These are phyloP conservation scores for Sarcophilus harrisii DNA, from an alignment of 2,797 vertebrate species.

Conservation along the genomic window DNA sequence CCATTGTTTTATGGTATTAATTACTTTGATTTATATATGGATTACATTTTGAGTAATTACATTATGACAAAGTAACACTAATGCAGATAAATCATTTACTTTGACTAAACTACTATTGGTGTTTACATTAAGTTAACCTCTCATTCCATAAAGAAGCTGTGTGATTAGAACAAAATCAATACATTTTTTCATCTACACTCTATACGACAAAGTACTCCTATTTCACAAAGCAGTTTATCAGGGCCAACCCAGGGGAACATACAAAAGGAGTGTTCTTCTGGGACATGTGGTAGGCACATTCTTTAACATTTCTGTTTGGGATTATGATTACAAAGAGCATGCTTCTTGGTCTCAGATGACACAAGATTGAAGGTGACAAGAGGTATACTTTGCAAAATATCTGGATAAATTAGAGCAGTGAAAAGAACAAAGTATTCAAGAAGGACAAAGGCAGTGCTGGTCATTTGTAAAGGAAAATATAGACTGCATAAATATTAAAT, in stretches of 20 bases:
- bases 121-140: slow-evolving; percentile 63
- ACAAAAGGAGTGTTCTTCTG: background rate
- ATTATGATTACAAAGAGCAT: background rate
- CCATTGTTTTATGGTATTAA: slow-evolving; percentile 61
- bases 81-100: slow-evolving; percentile 69
- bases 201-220: background rate
- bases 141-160: slow-evolving; percentile 52
- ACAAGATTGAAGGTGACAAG: background rate
- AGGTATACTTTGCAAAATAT: background rate
- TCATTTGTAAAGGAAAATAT: background rate
- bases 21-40: slow-evolving; percentile 69
- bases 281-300: background rate
- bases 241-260: background rate
- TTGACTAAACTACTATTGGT: slow-evolving; percentile 52
- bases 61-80: slow-evolving; percentile 65
- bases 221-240: slow-evolving; percentile 25
- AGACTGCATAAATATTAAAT: background rate
- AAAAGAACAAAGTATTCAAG: background rate
- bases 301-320: background rate
- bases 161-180: slow-evolving; percentile 66
- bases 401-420: background rate
- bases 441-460: background rate
- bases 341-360: background rate
- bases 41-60: slow-evolving; percentile 75
- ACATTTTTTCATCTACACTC: slow-evolving; percentile 46